Conservation (phyloP, 2,113 vertebrate species). For the Bos indicus region DNA sequence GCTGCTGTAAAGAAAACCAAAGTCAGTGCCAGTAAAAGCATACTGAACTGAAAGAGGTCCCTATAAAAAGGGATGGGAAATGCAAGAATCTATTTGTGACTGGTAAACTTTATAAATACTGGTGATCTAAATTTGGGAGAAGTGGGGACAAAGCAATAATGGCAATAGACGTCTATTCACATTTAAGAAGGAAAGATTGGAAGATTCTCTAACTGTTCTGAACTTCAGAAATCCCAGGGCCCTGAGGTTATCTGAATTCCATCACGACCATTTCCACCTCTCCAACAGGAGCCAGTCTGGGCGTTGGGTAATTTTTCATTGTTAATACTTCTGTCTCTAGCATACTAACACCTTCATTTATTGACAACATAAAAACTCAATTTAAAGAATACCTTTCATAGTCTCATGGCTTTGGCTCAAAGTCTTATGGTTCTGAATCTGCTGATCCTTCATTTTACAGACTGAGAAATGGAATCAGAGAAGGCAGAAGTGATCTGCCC, state of each 20-base stretch:
- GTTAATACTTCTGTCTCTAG: neutral
- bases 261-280: neutral
- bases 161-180: neutral
- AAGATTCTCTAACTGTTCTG: neutral
- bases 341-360: neutral
- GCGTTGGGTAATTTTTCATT: neutral
- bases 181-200: neutral
- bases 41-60: slow-evolving; percentile 29
- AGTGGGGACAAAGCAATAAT: neutral
- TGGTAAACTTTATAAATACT: neutral
- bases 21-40: slow-evolving; percentile 49
- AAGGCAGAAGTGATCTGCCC: neutral
- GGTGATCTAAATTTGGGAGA: neutral
- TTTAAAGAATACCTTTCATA: neutral
- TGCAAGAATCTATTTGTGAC: neutral
- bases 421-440: neutral
- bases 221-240: neutral
- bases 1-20: slow-evolving; percentile 49
- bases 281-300: neutral
- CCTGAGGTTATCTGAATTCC: neutral
- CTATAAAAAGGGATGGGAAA: neutral
- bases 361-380: neutral
- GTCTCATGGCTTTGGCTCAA: neutral
- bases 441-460: neutral
- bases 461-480: neutral